Base-by-base conservation (phyloP, 2,888 invertebrate species). In the Leucania comma region DNA sequence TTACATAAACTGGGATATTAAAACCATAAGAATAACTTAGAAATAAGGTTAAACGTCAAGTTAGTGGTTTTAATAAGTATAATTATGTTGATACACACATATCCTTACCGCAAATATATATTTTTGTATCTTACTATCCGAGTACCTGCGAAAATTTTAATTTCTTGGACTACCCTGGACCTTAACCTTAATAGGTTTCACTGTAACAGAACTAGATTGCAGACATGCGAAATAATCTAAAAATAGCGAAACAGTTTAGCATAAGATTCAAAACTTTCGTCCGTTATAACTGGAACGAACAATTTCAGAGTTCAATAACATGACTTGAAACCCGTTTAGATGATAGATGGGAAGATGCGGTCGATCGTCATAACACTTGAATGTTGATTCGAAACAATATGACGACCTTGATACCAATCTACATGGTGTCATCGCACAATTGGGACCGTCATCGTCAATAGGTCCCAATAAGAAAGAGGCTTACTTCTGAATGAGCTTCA, bases 391-490 rank as follows among this genome's bases (percentile, higher is more conserved):
- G 68, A 84, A 80, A 88, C 89, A 90, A 90, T 90, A 89, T 80
- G 72, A 79, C 65, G 88, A 84, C 93, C 93, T 93, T 92, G 91
- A 88, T 86, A 81, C 74, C 89, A 91, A 91, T 92, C 84, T 75
- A 65, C 75, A 71, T 78, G 80, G 66, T 78, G 83, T 72, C 82
- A 81, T 81, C 78, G 58, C 42, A 73, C 80, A 83, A 87, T 87
- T 87, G 85, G 82, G 81, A 64, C 75, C 77, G 78, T 60, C 81
- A 64, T 77, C 75, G 58, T 75, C 80, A 84, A 84, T 86, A 85
- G 74, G 64, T 76, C 72, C 81, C 76, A 87, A 86, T 87, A 81
- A 78, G 78, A 67, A 67, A 66, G 61, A 68, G 63, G 69, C 72
- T 78, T 75, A 63, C 24, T 65, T 81, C 61, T 77, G 81, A 81